These are phyloP conservation scores for Bergia puertoricense DNA, from an alignment of 92 coral and sea anemone genomes.

Conservation along the genomic window DNA sequence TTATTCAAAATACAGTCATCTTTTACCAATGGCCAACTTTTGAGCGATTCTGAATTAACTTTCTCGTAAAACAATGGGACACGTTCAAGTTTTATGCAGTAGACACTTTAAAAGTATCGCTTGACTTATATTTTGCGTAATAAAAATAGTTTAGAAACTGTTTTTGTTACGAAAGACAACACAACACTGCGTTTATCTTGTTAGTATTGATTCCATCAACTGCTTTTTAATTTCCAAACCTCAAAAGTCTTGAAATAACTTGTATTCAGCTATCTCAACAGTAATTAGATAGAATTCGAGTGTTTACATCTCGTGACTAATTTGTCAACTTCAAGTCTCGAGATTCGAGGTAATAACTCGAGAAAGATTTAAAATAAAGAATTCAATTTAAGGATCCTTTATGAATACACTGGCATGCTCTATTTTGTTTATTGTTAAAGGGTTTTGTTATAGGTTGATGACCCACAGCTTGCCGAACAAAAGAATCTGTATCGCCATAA, in stretches of 20 bases:
- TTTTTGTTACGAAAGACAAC: not conserved
- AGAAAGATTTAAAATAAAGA: not conserved
- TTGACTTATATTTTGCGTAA: too few species aligned
- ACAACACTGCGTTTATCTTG: not conserved
- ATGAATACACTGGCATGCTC: not conserved
- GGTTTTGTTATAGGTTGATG: not conserved
- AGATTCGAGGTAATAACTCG: not conserved
- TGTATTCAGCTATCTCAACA: not conserved
- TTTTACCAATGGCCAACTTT: too few species aligned
- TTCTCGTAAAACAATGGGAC: too few species aligned
- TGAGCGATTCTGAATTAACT: too few species aligned
- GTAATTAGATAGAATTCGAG: not conserved
- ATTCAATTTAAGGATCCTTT: constrained; percentile 1
- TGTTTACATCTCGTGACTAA: not conserved
- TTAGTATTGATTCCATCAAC: not conserved
- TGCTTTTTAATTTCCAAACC: not conserved
- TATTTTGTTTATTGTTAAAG: not conserved
- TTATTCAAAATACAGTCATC: too few species aligned
- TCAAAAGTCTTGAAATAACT: too few species aligned
- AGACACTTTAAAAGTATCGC: too few species aligned
- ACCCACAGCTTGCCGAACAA: not conserved
- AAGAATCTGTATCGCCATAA: not conserved
- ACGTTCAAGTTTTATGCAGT: too few species aligned
- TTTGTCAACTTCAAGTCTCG: not conserved
- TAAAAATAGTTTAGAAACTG: not conserved